Percentiles rank a stretch among this genome's conserved stretches.
phyloP scores from a whole-genome alignment of 2,797 vertebrate species.

The Aphelocoma californica region DNA sequence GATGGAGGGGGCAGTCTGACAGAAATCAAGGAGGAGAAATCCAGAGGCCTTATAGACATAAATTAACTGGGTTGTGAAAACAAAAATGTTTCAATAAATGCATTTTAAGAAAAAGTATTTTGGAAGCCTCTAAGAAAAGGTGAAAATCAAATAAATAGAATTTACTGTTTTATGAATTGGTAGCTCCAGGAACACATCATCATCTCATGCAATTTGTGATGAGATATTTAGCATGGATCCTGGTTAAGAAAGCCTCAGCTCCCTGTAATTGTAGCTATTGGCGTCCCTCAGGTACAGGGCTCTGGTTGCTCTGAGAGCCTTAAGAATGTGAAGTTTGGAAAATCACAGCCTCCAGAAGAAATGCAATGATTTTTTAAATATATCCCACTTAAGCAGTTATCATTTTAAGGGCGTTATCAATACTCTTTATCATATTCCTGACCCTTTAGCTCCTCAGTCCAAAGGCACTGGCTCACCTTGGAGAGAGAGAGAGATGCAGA shows the following conservation, averaged over 20 bases:
- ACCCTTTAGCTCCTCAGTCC: neutral
- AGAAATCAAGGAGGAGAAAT: neutral
- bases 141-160: neutral
- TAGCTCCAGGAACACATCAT: neutral
- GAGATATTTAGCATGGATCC: neutral
- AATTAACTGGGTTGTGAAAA: neutral
- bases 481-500: neutral
- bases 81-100: neutral
- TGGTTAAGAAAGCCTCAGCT: neutral
- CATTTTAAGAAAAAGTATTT: neutral
- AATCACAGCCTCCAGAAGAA: neutral
- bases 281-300: neutral
- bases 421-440: neutral
- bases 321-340: neutral
- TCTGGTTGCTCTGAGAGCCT: neutral
- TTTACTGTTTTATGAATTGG: neutral
- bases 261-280: neutral
- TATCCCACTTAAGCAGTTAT: neutral
- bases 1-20: neutral
- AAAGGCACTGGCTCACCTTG: neutral
- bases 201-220: neutral
- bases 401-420: neutral
- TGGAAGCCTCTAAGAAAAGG: neutral
- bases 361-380: neutral
- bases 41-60: neutral